Evolutionary conservation across 2,797 vertebrate genomes (phyloP).

Genomic region (Pangasius krempfi): DNA sequence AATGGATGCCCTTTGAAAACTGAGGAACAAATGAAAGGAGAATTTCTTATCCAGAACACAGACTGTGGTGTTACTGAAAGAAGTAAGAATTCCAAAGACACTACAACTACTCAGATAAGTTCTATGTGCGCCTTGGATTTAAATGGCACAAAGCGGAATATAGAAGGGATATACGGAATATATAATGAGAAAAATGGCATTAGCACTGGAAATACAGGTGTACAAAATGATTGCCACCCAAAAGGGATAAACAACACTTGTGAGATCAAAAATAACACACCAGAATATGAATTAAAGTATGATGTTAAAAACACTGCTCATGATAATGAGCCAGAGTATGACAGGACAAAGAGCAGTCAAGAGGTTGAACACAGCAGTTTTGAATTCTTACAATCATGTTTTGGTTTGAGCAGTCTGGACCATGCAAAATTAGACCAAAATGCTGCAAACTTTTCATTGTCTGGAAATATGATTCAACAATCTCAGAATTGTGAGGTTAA

Average conservation of each 20-base stretch:
- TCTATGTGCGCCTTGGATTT: constrained; percentile 15
- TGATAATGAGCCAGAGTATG: constrained; percentile 27
- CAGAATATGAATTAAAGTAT: constrained; percentile 47
- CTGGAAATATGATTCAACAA: constrained; percentile 32
- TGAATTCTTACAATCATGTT: constrained; percentile 56
- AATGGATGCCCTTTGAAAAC: constrained; percentile 32
- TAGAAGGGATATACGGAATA: no score
- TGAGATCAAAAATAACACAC: constrained; percentile 43
- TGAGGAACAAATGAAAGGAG: neutral
- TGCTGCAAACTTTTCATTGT: constrained; percentile 14
- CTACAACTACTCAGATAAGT: neutral
- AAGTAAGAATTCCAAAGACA: neutral
- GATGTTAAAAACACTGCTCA: constrained; percentile 24
- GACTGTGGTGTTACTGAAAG: constrained; percentile 9
- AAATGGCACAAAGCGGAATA: neutral
- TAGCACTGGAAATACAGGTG: neutral
- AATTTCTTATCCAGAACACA: constrained; percentile 1
- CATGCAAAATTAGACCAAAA: constrained; percentile 44
- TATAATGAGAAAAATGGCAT: constrained; percentile 10
- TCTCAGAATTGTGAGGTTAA: constrained; percentile 20
- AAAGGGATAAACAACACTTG: constrained; percentile 29
- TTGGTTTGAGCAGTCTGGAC: constrained; percentile 45
- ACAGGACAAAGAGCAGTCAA: constrained; percentile 25
- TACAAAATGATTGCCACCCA: constrained; percentile 4
- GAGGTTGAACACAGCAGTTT: constrained; percentile 56